Base-by-base conservation (phyloP, 2,888 invertebrate genomes). In the Caenorhabditis sp. region DNA sequence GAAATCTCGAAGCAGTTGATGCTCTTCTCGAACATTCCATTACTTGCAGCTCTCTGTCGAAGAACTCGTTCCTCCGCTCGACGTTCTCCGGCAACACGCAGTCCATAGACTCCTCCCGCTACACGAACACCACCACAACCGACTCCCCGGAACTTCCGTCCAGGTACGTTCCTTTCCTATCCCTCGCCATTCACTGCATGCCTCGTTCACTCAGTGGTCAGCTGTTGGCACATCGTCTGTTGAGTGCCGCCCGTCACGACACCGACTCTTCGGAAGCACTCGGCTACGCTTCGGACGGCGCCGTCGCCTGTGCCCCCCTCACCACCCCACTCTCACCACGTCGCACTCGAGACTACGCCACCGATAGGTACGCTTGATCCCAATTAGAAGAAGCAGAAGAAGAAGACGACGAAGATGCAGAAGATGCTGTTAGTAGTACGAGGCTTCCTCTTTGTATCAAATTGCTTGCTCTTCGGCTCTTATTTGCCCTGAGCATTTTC, bases 61-160 rank as follows among this genome's bases (percentile, higher is more conserved):
- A 76, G 48, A 62, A 46, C 13, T 76, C 78, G 4, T 79, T 78
- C 43, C 58, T 74, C 22, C 73, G 83, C 11, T 80, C 81, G 22
- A 83, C 80, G 1, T 79, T 80, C 50, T 76, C 75, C n/a, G 79
- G 68, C 0, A 59, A 63, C 43, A 55, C 79, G 2, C 68, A 65
- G 22, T 83, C 83, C 0, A 74, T 78, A 24, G 80, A 81, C 41
- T 82, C 82, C 1, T 83, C 83, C 7, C 68, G 73, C 8, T 72
- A 74, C 50, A 72, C 80, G 5, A 72, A 74, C 53, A 82, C 81
- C 3, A 80, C 80, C 32, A 77, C 76, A 13, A 78, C 79, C 13
- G 80, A 80, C n/a, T 82, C 82, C 13, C 84, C 84, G 20, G 82
- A 83, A 32, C 52, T 82, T 3, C 79, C 80, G 8, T 61, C 80